Conservation (phyloP, 2,888 invertebrate genomes). For the Allacma fusca region DNA sequence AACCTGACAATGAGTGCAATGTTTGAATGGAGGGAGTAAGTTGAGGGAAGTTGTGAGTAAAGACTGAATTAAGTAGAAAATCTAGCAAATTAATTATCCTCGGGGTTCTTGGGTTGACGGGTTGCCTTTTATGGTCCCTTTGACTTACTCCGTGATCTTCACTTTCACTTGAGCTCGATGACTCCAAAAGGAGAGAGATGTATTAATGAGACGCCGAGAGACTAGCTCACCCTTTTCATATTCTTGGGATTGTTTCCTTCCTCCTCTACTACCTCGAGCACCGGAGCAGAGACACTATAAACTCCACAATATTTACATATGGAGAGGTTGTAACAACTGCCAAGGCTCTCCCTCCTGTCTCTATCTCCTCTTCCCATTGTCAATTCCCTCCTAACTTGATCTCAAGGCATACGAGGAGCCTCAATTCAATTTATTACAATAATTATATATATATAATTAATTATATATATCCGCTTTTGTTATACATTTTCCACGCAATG, state of each 20-base stretch:
- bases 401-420: background rate
- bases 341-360: too few relatives aligned
- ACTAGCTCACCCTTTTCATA: slow-evolving; percentile 13
- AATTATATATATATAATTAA: too few relatives aligned
- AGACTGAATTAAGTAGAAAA: slow-evolving; percentile 23
- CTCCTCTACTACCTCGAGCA: background rate
- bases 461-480: too few relatives aligned
- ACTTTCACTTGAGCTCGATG: slow-evolving; percentile 16
- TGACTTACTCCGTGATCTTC: slow-evolving; percentile 20
- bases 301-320: background rate
- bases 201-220: slow-evolving; percentile 31
- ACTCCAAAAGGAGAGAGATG: slow-evolving; percentile 33
- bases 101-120: slow-evolving; percentile 36
- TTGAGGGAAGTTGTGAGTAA: slow-evolving; percentile 20
- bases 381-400: background rate
- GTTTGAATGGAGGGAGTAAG: background rate
- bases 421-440: too few relatives aligned
- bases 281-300: background rate
- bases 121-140: slow-evolving; percentile 39
- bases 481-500: too few relatives aligned
- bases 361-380: too few relatives aligned
- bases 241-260: background rate
- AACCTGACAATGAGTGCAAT: background rate
- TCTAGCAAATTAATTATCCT: slow-evolving; percentile 42
- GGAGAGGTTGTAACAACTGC: background rate